Conservation (phyloP, 2,797 vertebrate genomes). For the Oreonectes daqikongensis region DNA sequence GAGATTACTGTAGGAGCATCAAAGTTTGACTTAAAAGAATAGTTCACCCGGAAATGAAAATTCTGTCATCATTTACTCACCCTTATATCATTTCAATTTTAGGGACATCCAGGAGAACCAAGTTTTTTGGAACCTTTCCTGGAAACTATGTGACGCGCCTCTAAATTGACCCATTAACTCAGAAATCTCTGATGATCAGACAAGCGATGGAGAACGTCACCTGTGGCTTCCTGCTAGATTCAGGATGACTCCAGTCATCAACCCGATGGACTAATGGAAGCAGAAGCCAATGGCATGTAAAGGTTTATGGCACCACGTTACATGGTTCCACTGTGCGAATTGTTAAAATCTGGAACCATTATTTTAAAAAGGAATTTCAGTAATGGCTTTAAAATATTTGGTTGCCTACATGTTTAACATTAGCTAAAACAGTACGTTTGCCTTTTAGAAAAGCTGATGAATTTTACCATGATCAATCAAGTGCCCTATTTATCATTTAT, state of each 20-base stretch:
- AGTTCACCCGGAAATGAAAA: no score
- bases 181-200: neutral
- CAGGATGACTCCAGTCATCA: conserved; percentile 19
- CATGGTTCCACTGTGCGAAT: conserved; percentile 20
- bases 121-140: conserved; percentile 90
- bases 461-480: conserved; percentile 53
- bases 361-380: conserved; percentile 24
- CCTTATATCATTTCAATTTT: conserved; percentile 31
- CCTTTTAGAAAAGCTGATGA: conserved; percentile 44
- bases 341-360: conserved; percentile 29
- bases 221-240: conserved; percentile 21
- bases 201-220: conserved; percentile 19
- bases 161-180: conserved; percentile 65
- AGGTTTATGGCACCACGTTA: conserved; percentile 25
- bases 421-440: conserved; percentile 29
- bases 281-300: conserved; percentile 34
- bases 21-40: no score
- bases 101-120: conserved; percentile 89
- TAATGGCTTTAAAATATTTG: conserved; percentile 43
- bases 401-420: conserved; percentile 45
- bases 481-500: conserved; percentile 62
- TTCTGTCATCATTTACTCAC: no score
- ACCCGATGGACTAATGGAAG: conserved; percentile 33
- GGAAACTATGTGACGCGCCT: conserved; percentile 89
- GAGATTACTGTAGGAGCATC: no score